phyloP scores from a whole-genome alignment of 2,113 vertebrate genomes.

The Ploceus nigricollis region DNA sequence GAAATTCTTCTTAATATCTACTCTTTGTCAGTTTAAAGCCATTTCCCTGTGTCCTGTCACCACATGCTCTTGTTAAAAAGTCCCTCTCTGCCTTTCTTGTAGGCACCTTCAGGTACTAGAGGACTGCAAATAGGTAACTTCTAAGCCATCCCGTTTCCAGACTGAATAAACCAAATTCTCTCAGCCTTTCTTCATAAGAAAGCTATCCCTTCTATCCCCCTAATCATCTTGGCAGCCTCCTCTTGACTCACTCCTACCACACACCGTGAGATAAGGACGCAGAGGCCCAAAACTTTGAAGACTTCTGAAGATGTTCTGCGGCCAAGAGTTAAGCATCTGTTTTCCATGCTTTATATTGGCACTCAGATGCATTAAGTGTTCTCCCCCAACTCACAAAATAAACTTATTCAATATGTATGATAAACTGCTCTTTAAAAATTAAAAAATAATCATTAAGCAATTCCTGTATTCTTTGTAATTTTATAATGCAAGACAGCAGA shows the following conservation, averaged over 20 bases:
- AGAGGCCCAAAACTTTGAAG: neutral
- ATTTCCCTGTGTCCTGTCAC: neutral
- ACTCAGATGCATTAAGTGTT: neutral
- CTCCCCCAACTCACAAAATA: neutral
- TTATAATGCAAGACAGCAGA: neutral
- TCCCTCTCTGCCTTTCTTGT: neutral
- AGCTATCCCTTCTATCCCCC: neutral
- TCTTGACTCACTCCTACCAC: neutral
- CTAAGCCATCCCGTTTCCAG: neutral
- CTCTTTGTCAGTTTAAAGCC: neutral
- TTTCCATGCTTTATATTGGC: neutral
- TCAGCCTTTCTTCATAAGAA: neutral
- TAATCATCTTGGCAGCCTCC: neutral
- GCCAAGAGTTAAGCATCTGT: neutral
- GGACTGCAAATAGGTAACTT: neutral
- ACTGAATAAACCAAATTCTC: neutral
- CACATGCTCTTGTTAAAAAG: neutral
- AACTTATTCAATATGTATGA: neutral
- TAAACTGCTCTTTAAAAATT: neutral
- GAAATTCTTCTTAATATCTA: neutral
- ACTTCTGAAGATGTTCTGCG: neutral
- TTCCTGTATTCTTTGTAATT: neutral
- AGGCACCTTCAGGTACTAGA: neutral
- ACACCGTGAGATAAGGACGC: neutral
- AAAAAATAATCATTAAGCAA: neutral